These are phyloP conservation scores for Saguinus midas DNA, from an alignment of 2,113 vertebrate genomes.

Conservation along the genomic window DNA sequence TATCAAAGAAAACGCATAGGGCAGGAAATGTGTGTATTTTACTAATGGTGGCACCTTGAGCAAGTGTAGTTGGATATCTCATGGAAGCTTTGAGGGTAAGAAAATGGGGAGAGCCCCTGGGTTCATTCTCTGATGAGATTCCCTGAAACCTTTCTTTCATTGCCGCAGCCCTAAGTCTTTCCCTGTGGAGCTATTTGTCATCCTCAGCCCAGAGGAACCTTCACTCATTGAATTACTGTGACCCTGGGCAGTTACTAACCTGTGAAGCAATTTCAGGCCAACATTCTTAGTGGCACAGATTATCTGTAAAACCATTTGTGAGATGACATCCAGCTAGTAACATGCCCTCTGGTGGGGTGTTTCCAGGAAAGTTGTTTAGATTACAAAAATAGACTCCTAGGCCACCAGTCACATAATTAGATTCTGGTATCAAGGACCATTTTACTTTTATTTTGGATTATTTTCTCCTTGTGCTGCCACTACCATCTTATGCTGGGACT, in stretches of 20 bases:
- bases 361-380: conserved; percentile 56
- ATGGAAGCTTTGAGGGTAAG: neutral
- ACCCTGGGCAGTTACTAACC: conserved; percentile 63
- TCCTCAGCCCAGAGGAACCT: conserved; percentile 27
- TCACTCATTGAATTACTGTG: conserved; percentile 47
- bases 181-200: conserved; percentile 39
- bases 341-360: conserved; percentile 24
- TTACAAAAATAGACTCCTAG: conserved; percentile 68
- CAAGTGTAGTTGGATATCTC: neutral
- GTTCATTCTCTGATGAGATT: neutral
- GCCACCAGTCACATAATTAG: neutral
- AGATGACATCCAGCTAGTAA: conserved; percentile 51
- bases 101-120: neutral
- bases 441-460: conserved; percentile 47
- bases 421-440: neutral
- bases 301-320: conserved; percentile 67
- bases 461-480: conserved; percentile 33
- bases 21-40: neutral
- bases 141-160: neutral
- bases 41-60: neutral
- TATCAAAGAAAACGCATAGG: neutral
- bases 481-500: neutral
- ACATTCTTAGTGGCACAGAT: conserved; percentile 58
- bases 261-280: conserved; percentile 47
- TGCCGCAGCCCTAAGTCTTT: neutral